Conservation (phyloP, 1,140 invertebrate species). For the Drosophila rhopaloa region DNA sequence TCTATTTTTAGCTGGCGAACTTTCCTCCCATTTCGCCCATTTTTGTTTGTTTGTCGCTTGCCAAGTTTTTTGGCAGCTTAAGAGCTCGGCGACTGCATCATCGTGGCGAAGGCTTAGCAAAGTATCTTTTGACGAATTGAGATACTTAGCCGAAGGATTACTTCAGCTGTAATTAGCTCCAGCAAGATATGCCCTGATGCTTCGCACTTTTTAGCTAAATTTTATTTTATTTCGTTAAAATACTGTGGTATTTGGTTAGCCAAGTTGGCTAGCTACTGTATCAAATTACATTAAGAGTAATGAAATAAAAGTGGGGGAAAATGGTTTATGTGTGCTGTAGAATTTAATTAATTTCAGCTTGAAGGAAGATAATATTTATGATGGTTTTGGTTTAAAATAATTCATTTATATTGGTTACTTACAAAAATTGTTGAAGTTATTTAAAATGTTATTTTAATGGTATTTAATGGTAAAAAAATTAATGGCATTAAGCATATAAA, state of each 20-base stretch:
- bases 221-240: conserved; percentile 1
- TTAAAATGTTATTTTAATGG: too few species aligned
- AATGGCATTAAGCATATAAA: too few species aligned
- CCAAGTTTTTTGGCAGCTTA: conserved; percentile 66
- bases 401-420: too few species aligned
- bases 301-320: too few species aligned
- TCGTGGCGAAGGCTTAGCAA: conserved; percentile 57
- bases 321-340: too few species aligned
- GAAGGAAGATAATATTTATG: too few species aligned
- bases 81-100: conserved; percentile 41
- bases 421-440: too few species aligned
- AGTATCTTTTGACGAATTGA: conserved; percentile 67
- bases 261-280: neutral
- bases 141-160: conserved; percentile 57
- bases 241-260: neutral
- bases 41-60: conserved; percentile 49
- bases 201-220: neutral
- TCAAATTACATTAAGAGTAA: too few species aligned
- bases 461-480: too few species aligned
- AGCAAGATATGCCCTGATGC: conserved; percentile 3
- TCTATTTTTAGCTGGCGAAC: conserved; percentile 47
- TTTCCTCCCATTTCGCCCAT: conserved; percentile 16
- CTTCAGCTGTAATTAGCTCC: conserved; percentile 60
- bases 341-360: too few species aligned
- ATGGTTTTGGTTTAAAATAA: too few species aligned